phyloP scores from a whole-genome alignment of 1,140 invertebrate genomes.

The Pseudomyrmex concolor region DNA sequence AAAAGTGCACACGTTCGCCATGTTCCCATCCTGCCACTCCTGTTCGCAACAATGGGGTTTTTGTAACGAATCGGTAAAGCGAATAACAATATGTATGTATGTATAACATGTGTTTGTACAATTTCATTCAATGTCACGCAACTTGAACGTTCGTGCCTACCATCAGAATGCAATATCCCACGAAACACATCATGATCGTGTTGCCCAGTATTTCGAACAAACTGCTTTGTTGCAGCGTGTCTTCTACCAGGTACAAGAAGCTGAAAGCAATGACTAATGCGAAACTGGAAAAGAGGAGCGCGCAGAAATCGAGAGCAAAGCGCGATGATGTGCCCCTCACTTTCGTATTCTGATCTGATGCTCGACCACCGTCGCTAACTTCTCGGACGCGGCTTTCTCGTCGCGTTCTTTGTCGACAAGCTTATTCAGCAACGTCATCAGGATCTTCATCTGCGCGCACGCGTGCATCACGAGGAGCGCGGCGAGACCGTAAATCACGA shows the following conservation, averaged over 20 bases:
- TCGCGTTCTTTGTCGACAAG: slow-evolving; percentile 1
- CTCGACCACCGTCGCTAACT: slow-evolving; percentile 16
- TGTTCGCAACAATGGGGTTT: slow-evolving; percentile 31
- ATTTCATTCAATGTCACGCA: background rate
- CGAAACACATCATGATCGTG: slow-evolving; percentile 76
- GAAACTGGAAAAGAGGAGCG: background rate
- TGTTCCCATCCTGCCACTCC: slow-evolving; percentile 66
- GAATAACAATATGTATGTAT: background rate
- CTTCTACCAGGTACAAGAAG: slow-evolving; percentile 68
- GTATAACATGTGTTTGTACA: background rate
- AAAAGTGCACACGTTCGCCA: slow-evolving; percentile 61
- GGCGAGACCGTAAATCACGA: slow-evolving; percentile 61
- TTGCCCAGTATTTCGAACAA: slow-evolving; percentile 76
- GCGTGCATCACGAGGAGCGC: slow-evolving; percentile 69
- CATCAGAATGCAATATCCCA: slow-evolving; percentile 76
- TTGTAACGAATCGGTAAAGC: background rate
- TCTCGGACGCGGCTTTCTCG: background rate
- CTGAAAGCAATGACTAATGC: slow-evolving; percentile 56
- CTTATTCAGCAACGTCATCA: slow-evolving; percentile 37
- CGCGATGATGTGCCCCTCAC: background rate
- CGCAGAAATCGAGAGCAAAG: background rate
- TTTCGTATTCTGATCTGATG: slow-evolving; percentile 48
- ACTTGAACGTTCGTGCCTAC: slow-evolving; percentile 56
- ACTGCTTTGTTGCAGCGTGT: slow-evolving; percentile 71
- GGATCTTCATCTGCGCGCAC: slow-evolving; percentile 69